phyloP scores from a whole-genome alignment of 2,113 vertebrate species.

The Acrocephalus arundinaceus region DNA sequence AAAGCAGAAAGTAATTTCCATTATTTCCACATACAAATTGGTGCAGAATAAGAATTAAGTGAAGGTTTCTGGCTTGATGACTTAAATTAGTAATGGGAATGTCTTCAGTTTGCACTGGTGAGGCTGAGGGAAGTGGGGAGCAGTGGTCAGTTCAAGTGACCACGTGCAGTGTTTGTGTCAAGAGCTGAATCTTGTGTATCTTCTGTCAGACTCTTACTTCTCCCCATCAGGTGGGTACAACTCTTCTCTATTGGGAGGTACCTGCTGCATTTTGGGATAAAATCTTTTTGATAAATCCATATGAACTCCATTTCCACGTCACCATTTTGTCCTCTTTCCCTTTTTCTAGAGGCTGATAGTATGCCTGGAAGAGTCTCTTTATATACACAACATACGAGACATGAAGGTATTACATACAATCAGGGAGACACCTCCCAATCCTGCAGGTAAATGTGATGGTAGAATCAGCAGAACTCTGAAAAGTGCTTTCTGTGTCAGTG shows the following conservation, averaged over 20 bases:
- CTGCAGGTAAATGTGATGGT: slow-evolving; percentile 77
- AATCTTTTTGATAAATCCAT: neutral
- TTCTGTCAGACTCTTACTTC: neutral
- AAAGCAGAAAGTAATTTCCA: neutral
- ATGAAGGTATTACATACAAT: slow-evolving; percentile 99
- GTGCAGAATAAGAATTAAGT: neutral
- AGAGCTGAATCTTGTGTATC: neutral
- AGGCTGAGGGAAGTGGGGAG: neutral
- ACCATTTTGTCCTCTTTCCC: neutral
- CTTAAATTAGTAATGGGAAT: neutral
- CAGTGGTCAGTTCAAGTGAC: neutral
- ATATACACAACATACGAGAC: slow-evolving; percentile 98
- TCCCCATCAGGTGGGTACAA: neutral
- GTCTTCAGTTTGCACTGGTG: neutral
- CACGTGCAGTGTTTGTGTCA: neutral
- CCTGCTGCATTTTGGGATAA: neutral
- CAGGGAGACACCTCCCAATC: slow-evolving; percentile 97
- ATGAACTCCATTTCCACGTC: neutral
- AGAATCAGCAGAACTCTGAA: neutral
- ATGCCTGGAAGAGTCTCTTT: slow-evolving; percentile 97
- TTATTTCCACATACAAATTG: neutral
- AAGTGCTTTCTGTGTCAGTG: neutral
- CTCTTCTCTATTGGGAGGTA: neutral
- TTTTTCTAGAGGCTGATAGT: slow-evolving; percentile 90
- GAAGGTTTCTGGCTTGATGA: neutral